Conservation (phyloP, 35 echinoderm and acorn worm species). For the Antedon bifida region DNA sequence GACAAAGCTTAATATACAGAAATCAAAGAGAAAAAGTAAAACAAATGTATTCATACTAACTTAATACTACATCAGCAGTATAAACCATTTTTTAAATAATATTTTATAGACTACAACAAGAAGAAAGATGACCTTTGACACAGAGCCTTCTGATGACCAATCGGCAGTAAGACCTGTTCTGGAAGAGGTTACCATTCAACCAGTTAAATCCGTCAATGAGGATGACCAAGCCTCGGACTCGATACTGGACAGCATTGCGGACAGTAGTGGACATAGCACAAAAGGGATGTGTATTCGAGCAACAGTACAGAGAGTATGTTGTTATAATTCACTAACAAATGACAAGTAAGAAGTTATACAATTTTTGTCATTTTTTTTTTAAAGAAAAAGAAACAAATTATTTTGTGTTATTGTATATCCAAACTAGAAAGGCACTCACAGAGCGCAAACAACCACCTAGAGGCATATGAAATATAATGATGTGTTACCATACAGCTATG, state of each 20-base stretch:
- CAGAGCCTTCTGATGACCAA: background rate
- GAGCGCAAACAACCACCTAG: too few species aligned
- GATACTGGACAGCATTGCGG: background rate
- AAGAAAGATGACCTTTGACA: background rate
- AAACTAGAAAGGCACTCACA: too few species aligned
- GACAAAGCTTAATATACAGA: too few species aligned
- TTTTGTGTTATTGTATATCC: too few species aligned
- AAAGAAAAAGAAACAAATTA: too few species aligned
- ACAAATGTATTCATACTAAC: too few species aligned
- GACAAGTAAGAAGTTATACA: background rate
- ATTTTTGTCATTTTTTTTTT: too few species aligned
- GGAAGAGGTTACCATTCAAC: background rate
- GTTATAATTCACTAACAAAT: background rate
- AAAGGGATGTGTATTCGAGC: background rate
- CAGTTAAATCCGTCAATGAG: background rate
- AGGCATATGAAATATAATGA: too few species aligned
- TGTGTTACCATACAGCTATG: too few species aligned
- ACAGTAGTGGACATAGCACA: background rate
- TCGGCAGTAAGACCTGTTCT: background rate
- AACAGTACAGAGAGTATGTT: background rate
- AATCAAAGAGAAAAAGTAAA: too few species aligned
- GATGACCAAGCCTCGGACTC: background rate
- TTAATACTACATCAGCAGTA: too few species aligned
- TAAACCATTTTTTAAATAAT: background rate
- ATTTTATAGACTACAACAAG: background rate